Base-by-base conservation (phyloP, 2,113 vertebrate genomes). In the Oryzias javanicus region DNA sequence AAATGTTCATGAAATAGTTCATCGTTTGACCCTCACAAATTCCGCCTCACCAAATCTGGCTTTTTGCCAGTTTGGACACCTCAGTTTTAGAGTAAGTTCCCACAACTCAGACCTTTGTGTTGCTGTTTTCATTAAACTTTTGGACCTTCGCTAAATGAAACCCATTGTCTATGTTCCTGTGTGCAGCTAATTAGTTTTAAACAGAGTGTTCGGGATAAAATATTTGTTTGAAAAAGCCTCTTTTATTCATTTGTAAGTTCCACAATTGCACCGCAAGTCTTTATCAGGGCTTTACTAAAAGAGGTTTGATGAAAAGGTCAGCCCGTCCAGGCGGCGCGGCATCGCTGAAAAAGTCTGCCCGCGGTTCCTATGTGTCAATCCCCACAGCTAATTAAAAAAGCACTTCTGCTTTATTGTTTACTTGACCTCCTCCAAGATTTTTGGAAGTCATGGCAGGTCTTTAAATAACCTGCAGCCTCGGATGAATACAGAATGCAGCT, bases 291-390 rank as follows among this genome's bases (percentile, higher is more conserved):
- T 40, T 41, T 51, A 59, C 51, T 24, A 55, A 46, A 24, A 25
- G 47, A 45, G 44, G 22, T 61, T 22, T 8, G 22, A 12, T 51
- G 40, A 44, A 65, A 67, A 78, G 73, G 73, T 77, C 70, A 74
- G 4, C 25, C 25, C 18, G 53, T 53, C 29, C 8, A 45, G 22
- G 22, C 55, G 50, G 42, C 25, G 1, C 42, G 48, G 14, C 41
- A 40, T 64, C 53, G 62, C 20, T 60, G 47, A 60, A 49, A 59
- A 46, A 56, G 35, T 60, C 60, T 6, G 46, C 55, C 14, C 22
- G 48, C 46, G 61, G 20, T 35, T 35, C 59, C 40, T 12, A 2
- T 24, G 55, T 20, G 20, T 6, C 17, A 24, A 24, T 50, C 24
- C 20, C 20, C 35, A 12, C 35, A 35, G 35, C 35, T 35, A 35